Conservation (phyloP, 2,888 invertebrate species). For the Actias luna region DNA sequence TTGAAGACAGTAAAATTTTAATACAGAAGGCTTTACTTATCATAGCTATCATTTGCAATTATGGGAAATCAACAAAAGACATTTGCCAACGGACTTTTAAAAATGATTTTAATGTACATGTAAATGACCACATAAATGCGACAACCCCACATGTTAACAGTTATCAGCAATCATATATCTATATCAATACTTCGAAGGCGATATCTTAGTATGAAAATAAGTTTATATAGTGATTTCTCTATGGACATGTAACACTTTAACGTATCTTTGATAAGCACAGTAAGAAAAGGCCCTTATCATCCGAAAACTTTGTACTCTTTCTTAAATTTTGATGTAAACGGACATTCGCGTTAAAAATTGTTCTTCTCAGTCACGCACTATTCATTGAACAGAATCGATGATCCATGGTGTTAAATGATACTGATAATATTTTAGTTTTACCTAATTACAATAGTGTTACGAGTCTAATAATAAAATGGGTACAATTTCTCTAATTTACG, state of each 20-base stretch:
- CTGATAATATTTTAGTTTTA: slow-evolving; percentile 22
- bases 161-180: not conserved
- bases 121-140: too few species aligned
- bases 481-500: slow-evolving; percentile 6
- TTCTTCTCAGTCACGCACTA: slow-evolving; percentile 23
- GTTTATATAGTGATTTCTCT: not conserved
- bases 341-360: not conserved
- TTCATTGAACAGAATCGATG: slow-evolving; percentile 28
- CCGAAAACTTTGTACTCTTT: slow-evolving; percentile 5
- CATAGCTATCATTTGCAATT: too few species aligned
- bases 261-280: not conserved
- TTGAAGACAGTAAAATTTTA: too few species aligned
- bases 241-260: not conserved
- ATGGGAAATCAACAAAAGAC: too few species aligned
- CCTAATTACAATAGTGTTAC: slow-evolving; percentile 1
- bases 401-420: slow-evolving; percentile 26
- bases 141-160: not conserved
- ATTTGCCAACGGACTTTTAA: too few species aligned
- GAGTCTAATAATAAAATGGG: slow-evolving; percentile 1
- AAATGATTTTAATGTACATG: too few species aligned
- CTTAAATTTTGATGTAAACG: slow-evolving; percentile 1
- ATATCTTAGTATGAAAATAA: not conserved
- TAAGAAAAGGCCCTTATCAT: not conserved
- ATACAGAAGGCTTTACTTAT: too few species aligned
- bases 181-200: not conserved